These are phyloP conservation scores for Dasypolia templi DNA, from an alignment of 2,888 invertebrate genomes.

Conservation along the genomic window DNA sequence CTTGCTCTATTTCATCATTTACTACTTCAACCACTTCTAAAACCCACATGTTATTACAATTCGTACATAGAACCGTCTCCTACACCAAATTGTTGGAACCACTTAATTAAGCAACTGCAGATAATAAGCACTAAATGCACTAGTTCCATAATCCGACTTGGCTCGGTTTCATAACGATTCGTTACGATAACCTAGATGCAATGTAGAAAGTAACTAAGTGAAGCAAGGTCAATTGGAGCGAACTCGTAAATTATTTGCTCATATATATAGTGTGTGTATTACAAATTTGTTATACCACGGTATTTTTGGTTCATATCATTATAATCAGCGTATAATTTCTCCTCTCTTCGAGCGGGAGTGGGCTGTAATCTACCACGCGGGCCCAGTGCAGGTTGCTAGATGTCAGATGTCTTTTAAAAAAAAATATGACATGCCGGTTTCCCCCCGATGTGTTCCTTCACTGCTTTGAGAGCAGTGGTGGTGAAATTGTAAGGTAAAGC, in stretches of 20 bases:
- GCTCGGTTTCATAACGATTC: conserved; percentile 64
- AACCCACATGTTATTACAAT: not conserved
- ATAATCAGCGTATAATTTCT: not conserved
- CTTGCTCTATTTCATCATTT: not conserved
- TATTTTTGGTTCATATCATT: not conserved
- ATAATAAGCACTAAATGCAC: conserved; percentile 62
- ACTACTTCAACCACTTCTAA: not conserved
- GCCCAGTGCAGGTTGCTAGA: not conserved
- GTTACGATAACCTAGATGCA: conserved; percentile 74
- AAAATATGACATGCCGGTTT: not conserved
- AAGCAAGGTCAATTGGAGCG: conserved; percentile 68
- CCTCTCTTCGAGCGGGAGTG: not conserved
- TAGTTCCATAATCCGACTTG: conserved; percentile 61
- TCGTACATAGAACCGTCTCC: not conserved
- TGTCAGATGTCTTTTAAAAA: not conserved
- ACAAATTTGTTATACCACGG: conserved; percentile 11
- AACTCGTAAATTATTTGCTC: conserved; percentile 56
- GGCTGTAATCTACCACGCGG: not conserved
- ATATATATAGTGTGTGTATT: conserved; percentile 39
- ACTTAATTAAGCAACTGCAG: conserved; percentile 58
- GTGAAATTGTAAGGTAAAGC: not conserved
- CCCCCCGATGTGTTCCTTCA: not conserved
- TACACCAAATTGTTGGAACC: conserved; percentile 43
- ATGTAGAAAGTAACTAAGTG: conserved; percentile 69
- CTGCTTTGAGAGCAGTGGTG: not conserved